Evolutionary conservation across 2,888 invertebrate genomes (phyloP), one percentile per base, ranked within the genome.

Genomic region (Acanthoscelides obtectus): DNA sequence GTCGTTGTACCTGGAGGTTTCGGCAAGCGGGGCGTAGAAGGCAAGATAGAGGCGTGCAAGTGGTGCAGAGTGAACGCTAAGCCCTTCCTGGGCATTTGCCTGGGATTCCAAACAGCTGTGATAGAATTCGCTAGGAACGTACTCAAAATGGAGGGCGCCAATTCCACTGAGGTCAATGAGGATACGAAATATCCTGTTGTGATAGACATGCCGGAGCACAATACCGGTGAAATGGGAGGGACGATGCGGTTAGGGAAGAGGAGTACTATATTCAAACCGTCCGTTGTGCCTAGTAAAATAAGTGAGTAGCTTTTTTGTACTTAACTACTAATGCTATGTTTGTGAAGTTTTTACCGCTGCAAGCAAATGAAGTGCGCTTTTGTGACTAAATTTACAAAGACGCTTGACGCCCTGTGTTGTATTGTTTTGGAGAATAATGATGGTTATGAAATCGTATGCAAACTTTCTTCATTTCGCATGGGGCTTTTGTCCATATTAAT

Each of bases 121-220:
- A 94, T 99, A 79, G 99, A 99, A 86, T 98, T 94, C 83, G 92
- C 97, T 0, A 89, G 98, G 70, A 96, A 97, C 83, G 94, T 94
- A 0, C 86, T 98, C 0, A 88, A 89, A 0, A 84, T 94, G 72
- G 87, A 89, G 70, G 92, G 90, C 75, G 98, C 98, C 0, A 93
- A 97, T 80, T 93, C 94, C 1, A 94, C 94, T 0, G 99, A 80
- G 71, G 77, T 77, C 67, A 66, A 69, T 78, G 89, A 92, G 0
- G 86, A 91, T 1, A 92, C 94, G 17, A 86, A 87, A 63, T 87
- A 94, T 84, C 94, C 95, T 27, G 88, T 98, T 64, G 95, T 99
- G 3, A 94, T 99, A 74, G 98, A 99, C 80, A 99, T 99, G 99
- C 98, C 99, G 0, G 99, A 99, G 86, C 97, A 99, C 85, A 96